A percentile compares a stretch with the other conserved stretches of the same genome.
These are phyloP conservation scores for Cartodere bifasciata DNA, from an alignment of 2,888 invertebrate genomes.

Conservation along the genomic window DNA sequence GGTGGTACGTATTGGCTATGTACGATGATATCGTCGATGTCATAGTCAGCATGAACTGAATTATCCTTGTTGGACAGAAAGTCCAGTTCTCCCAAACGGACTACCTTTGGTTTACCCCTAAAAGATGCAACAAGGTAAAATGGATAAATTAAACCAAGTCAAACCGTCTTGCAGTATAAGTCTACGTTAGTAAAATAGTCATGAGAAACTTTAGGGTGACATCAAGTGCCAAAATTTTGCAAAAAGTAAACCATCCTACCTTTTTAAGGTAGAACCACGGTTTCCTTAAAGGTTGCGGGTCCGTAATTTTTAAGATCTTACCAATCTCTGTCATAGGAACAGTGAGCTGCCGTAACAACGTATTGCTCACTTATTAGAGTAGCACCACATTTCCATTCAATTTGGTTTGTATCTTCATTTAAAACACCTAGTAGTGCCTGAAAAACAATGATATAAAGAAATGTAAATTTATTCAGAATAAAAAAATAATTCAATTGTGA, in stretches of 20 bases:
- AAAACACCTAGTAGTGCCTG: conserved; percentile 34
- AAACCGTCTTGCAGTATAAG: no score
- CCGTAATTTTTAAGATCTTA: conserved; percentile 17
- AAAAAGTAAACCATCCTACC: no score
- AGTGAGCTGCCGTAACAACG: conserved; percentile 49
- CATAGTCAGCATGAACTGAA: conserved; percentile 36
- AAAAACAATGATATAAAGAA: conserved; percentile 12
- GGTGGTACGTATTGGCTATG: conserved; percentile 46
- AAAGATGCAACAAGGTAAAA: no score
- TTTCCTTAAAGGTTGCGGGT: no score
- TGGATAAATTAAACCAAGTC: no score
- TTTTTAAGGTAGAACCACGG: no score
- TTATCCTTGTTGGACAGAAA: conserved; percentile 38
- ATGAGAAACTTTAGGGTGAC: no score
- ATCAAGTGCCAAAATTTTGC: no score
- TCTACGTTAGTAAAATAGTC: no score
- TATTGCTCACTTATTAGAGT: conserved; percentile 40
- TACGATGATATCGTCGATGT: conserved; percentile 33
- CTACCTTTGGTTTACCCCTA: conserved; percentile 38
- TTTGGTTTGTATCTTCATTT: conserved; percentile 19
- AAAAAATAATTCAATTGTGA: no score
- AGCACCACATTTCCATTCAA: conserved; percentile 40
- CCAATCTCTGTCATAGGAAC: conserved; percentile 27
- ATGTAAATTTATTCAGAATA: no score
- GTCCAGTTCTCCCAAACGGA: conserved; percentile 47